These are phyloP conservation scores for Hypotaenidia philippensis DNA, from an alignment of 2,797 vertebrate genomes.

Conservation along the genomic window DNA sequence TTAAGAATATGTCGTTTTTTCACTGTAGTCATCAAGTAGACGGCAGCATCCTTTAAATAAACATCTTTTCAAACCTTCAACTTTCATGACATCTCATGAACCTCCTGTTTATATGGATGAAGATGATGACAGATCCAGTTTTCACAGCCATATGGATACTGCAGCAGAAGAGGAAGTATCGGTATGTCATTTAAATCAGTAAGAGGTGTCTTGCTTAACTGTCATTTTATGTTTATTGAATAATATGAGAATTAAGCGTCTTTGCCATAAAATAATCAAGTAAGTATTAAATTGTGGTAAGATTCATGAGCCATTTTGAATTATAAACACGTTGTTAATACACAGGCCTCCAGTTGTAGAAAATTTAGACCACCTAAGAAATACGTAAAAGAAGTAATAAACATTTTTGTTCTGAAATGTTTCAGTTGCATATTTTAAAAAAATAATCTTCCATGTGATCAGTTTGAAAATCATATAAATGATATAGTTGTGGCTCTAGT, in stretches of 20 bases:
- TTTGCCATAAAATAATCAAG: not conserved
- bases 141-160: conserved; percentile 88
- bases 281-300: not conserved
- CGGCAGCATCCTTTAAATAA: conserved; percentile 98
- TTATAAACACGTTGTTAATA: not conserved
- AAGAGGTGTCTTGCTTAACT: not conserved
- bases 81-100: conserved; percentile 98
- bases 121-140: conserved; percentile 91
- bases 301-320: not conserved
- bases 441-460: not conserved
- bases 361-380: not conserved
- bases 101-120: conserved; percentile 99
- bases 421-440: not conserved
- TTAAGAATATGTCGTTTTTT: conserved; percentile 64
- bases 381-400: not conserved
- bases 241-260: not conserved
- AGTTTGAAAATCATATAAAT: not conserved
- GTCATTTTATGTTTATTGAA: not conserved
- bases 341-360: not conserved
- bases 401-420: not conserved
- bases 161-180: conserved; percentile 90
- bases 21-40: conserved; percentile 90
- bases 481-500: not conserved
- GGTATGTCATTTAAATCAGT: conserved; percentile 73
- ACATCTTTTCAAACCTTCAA: conserved; percentile 97